phyloP scores from a whole-genome alignment of 2,797 vertebrate species.

The Sebastes cheni region DNA sequence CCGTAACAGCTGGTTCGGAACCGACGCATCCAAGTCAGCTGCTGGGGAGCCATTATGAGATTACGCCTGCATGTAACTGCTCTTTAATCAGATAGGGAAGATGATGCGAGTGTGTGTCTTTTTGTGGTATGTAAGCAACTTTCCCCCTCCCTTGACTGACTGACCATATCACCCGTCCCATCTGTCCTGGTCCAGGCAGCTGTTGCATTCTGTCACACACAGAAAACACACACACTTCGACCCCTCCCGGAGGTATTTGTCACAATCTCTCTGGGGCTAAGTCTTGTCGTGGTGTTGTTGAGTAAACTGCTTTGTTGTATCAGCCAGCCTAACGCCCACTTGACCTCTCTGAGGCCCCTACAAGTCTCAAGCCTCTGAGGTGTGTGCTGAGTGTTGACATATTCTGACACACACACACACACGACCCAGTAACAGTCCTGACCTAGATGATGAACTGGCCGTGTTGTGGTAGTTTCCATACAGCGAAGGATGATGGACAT shows the following conservation, averaged over 20 bases:
- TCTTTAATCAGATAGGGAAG: constrained; percentile 48
- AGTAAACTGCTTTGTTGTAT: constrained; percentile 57
- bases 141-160: constrained; percentile 45
- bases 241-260: constrained; percentile 45
- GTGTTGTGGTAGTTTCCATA: constrained; percentile 8
- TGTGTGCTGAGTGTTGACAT: constrained; percentile 45
- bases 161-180: constrained; percentile 50
- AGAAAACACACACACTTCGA: not conserved
- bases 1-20: constrained; percentile 67
- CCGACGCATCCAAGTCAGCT: constrained; percentile 55
- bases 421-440: constrained; percentile 15
- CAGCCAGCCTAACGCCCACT: constrained; percentile 57
- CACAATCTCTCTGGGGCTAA: constrained; percentile 6
- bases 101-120: not conserved
- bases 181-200: constrained; percentile 65
- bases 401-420: constrained; percentile 6
- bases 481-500: constrained; percentile 31
- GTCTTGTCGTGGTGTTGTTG: constrained; percentile 34
- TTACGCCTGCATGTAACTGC: constrained; percentile 38
- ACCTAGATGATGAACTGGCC: constrained; percentile 11
- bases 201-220: constrained; percentile 58
- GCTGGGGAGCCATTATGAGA: constrained; percentile 58
- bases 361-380: constrained; percentile 40
- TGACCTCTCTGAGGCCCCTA: constrained; percentile 59
- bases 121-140: constrained; percentile 43